Evolutionary conservation across 2,797 vertebrate species (phyloP), one percentile per base, ranked within the genome.

Genomic region (Hydrocynus forskahlii): DNA sequence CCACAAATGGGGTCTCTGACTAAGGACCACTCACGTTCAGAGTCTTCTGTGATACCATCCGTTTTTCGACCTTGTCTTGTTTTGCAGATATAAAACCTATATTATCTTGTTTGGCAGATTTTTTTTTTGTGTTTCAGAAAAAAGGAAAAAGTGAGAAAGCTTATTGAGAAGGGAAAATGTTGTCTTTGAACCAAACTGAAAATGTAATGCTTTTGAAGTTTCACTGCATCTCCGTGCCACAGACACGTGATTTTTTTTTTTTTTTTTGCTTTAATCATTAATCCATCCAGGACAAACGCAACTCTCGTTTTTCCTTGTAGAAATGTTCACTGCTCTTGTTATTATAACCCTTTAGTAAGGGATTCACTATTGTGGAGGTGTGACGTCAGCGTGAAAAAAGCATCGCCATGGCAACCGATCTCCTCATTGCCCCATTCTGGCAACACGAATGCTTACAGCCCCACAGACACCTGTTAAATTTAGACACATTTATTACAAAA

Each of bases 321-420:
- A 29, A 29, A 40, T 14, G 48, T 50, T 71, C 12, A 16, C 13
- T 7, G 80, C 75, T 67, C 59, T 25, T 29, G 73, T 48, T 68
- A 60, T 59, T 78, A 21, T 17, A 87, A 87, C 85, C 85, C 89
- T 81, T 75, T 78, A 82, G 86, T 83, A 79, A 75, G 86, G 88
- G 89, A 89, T 91, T 93, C 88, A 89, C 81, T 86, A 85, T 82
- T 80, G 85, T 88, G 86, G 79, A 87, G 64, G 67, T 16, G 89
- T 94, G 92, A 93, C 89, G 91, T 93, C 90, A 90, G 83, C 54
- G 82, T 69, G 81, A 80, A 85, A 83, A 85, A 86, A 75, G 8
- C 55, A 92, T 94, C 90, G 89, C 91, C 91, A 93, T 94, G 92
- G 93, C 91, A 94, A 94, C 93, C 88, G 62, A 78, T 89, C 88